Base-by-base conservation (phyloP, 2,888 invertebrate species). In the Drosophila prostipennis region DNA sequence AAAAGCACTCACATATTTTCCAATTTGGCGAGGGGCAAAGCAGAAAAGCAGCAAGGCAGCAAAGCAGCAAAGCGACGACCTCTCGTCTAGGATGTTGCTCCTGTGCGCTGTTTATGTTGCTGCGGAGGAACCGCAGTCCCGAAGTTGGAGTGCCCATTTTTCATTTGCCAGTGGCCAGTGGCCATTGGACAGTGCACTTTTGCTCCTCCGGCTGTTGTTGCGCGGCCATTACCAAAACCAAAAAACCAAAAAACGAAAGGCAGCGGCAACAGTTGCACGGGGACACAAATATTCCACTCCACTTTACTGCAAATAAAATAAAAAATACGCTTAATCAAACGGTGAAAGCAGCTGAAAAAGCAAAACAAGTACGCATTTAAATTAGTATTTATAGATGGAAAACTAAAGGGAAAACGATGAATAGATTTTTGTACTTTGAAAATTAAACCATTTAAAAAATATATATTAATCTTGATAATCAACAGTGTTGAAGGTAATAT, bases 1-100 rank as follows among this genome's bases (percentile, higher is more conserved):
- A 76, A 72, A 74, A 76, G 82, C 82, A 75, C 73, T 80, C 82
- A 85, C 83, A 84, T 84, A 85, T 84, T 84, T 87, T 85, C 79
- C 85, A 87, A 84, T 84, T 87, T 85, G 78, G 61, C 55, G 52
- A 46, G 37, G 53, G 43, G 52, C 26, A 54, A 64, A n/a, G 26
- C 45, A 23, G 42, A 6, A 43, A 23, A 45, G 14, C 45, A 29
- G 26, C 45, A 45, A 45, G 6, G 26, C 26, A 6, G 34, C 34
- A 34, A 34, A 46, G 26, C 26, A 6, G 34, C 34, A 34, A 34
- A 46, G 10, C 46, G 29, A 16, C 46, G 46, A 46, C 46, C 32
- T 32, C 32, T 26, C 26, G 16, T 14, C 10, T 16, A 34, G 32
- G 13, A 19, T 48, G 34, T 34, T n/a, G 54, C 45, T 39, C 16